phyloP scores from a whole-genome alignment of 2,888 invertebrate genomes.

The Embidobia sp. region DNA sequence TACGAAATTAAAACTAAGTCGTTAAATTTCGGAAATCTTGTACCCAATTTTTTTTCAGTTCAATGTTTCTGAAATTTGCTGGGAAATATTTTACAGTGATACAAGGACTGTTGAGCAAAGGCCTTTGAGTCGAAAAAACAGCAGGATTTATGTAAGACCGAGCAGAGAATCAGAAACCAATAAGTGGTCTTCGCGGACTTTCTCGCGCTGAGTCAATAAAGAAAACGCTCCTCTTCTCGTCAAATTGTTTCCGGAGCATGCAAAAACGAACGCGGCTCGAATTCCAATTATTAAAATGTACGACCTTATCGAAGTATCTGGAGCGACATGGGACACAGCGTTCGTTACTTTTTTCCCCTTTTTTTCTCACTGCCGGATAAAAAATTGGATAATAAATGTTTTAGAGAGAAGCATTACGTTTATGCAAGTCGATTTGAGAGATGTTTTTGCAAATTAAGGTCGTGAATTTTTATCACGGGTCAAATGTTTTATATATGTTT shows the following conservation, averaged over 20 bases:
- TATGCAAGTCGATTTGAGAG: background rate
- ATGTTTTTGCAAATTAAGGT: background rate
- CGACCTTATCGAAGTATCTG: slow-evolving; percentile 22
- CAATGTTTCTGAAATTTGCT: too few species aligned
- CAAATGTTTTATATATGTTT: background rate
- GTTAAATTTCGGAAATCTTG: too few species aligned
- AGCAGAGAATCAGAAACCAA: slow-evolving; percentile 14
- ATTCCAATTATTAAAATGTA: slow-evolving; percentile 19
- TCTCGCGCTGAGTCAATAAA: slow-evolving; percentile 15
- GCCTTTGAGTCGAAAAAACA: background rate
- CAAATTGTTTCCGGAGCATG: slow-evolving; percentile 16
- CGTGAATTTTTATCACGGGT: background rate
- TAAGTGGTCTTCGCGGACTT: slow-evolving; percentile 14
- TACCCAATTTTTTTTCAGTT: too few species aligned
- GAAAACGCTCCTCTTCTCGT: slow-evolving; percentile 4
- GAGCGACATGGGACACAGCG: background rate
- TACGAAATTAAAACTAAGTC: too few species aligned
- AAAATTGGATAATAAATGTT: background rate
- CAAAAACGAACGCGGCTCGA: slow-evolving; percentile 29
- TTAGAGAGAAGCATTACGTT: background rate
- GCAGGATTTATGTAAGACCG: background rate
- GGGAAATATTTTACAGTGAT: too few species aligned
- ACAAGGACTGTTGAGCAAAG: background rate
- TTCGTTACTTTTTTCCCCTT: too few species aligned
- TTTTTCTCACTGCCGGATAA: background rate